Percentiles rank a stretch among this genome's conserved stretches.
phyloP scores from a whole-genome alignment of 2,888 invertebrate genomes.

The Isotomurus palustris region DNA sequence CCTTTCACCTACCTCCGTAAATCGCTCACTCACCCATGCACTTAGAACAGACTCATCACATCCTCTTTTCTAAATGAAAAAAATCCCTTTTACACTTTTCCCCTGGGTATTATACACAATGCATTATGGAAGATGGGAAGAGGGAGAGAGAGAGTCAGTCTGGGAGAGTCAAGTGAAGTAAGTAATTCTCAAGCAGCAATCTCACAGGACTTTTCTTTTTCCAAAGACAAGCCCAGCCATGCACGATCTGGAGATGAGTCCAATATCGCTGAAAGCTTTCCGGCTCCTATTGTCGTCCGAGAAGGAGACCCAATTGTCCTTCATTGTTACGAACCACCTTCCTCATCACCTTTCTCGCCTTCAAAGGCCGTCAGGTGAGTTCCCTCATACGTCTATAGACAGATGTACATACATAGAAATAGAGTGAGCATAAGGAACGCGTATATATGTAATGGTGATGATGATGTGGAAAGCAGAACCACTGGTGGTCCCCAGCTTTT shows the following conservation, averaged over 20 bases:
- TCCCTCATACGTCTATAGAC: too few relatives aligned
- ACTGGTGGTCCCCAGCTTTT: too few relatives aligned
- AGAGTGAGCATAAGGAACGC: background rate
- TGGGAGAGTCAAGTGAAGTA: too few relatives aligned
- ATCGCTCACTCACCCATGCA: constrained; percentile 12
- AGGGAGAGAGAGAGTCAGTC: background rate
- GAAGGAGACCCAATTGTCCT: constrained; percentile 42
- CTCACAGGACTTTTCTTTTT: constrained; percentile 2
- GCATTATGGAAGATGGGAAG: constrained; percentile 5
- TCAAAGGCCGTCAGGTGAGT: background rate
- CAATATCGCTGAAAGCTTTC: constrained; percentile 39
- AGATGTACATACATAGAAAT: background rate
- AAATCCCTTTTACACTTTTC: constrained; percentile 5
- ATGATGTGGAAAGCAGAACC: too few relatives aligned
- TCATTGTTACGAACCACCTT: constrained; percentile 33
- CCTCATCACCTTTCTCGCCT: constrained; percentile 5
- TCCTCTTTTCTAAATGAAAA: constrained; percentile 13
- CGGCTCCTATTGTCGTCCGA: constrained; percentile 38
- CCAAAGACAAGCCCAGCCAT: constrained; percentile 6
- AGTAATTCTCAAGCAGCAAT: background rate
- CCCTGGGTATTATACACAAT: background rate
- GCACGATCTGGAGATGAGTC: constrained; percentile 22
- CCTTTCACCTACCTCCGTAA: constrained; percentile 15
- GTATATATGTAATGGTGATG: background rate
- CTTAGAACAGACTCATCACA: constrained; percentile 16